Conservation (phyloP, 30 jellyfish, hydroid and myxozoan genomes). For the Turritopsis rubra region DNA sequence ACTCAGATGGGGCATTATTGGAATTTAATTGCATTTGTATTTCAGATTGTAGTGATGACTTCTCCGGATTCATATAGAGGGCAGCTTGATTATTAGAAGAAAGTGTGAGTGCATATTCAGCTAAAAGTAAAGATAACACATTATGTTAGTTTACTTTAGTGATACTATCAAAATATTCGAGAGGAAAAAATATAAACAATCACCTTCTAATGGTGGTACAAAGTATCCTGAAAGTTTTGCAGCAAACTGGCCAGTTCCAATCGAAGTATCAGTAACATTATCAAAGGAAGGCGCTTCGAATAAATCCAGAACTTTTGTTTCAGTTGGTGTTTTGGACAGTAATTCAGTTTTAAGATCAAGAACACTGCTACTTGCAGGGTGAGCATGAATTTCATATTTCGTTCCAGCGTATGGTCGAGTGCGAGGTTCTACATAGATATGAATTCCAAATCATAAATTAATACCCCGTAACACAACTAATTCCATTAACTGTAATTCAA, state of each 20-base stretch:
- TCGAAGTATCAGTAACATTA: conserved; percentile 16
- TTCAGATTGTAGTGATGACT: conserved; percentile 15
- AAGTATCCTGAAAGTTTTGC: conserved; percentile 75
- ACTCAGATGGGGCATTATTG: background rate
- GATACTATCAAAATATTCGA: background rate
- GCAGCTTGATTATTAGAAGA: conserved; percentile 15
- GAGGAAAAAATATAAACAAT: background rate
- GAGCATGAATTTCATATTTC: conserved; percentile 46
- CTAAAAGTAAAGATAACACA: background rate
- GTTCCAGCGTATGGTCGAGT: conserved; percentile 72
- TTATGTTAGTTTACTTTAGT: background rate
- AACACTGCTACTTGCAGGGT: conserved; percentile 29
- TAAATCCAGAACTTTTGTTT: conserved; percentile 7
- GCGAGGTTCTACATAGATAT: conserved; percentile 35
- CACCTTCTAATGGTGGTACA: conserved; percentile 77
- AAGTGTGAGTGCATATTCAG: conserved; percentile 17
- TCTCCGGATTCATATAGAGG: conserved; percentile 18
- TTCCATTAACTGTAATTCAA: background rate
- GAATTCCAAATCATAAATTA: background rate
- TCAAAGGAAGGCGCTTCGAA: conserved; percentile 53
- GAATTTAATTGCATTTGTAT: conserved; percentile 5
- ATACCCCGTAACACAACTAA: background rate
- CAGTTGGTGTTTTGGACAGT: conserved; percentile 26
- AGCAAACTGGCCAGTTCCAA: conserved; percentile 58
- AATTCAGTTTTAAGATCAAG: conserved; percentile 38